These are phyloP conservation scores for Prionace glauca DNA, from an alignment of 2,797 vertebrate species.

Conservation along the genomic window DNA sequence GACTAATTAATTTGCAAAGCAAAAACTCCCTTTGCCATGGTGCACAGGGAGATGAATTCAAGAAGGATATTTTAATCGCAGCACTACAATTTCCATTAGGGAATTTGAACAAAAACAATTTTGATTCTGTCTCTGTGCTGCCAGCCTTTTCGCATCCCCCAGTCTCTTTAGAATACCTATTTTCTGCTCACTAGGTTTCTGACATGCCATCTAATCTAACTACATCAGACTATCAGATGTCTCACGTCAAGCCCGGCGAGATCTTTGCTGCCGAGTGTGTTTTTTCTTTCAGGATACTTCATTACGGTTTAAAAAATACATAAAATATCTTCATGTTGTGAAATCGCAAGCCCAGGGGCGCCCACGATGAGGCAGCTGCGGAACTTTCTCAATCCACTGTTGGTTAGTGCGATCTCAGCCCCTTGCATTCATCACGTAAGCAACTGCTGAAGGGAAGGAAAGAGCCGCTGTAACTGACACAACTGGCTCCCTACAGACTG, in stretches of 20 bases:
- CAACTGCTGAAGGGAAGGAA: not conserved
- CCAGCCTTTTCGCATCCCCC: slow-evolving; percentile 39
- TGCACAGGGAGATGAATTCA: not conserved
- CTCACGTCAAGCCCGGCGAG: slow-evolving; percentile 57
- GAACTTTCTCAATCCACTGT: slow-evolving; percentile 30
- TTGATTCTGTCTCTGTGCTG: slow-evolving; percentile 37
- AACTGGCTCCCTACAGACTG: slow-evolving; percentile 38
- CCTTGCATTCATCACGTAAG: slow-evolving; percentile 31
- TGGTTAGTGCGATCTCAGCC: slow-evolving; percentile 22
- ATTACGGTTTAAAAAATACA: slow-evolving; percentile 42
- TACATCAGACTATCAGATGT: slow-evolving; percentile 56
- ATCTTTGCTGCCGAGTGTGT: slow-evolving; percentile 25
- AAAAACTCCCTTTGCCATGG: slow-evolving; percentile 14
- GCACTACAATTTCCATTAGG: not conserved
- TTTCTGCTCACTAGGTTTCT: slow-evolving; percentile 54
- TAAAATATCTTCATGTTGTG: not conserved
- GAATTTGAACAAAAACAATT: slow-evolving; percentile 11
- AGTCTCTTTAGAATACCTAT: slow-evolving; percentile 56
- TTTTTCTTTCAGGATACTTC: slow-evolving; percentile 36
- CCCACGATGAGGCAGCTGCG: not conserved
- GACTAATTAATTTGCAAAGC: not conserved
- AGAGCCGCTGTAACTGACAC: slow-evolving; percentile 29
- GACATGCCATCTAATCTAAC: slow-evolving; percentile 65
- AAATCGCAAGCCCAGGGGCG: not conserved
- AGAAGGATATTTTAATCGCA: not conserved